These are phyloP conservation scores for Petromus typicus DNA, from an alignment of 2,113 vertebrate species.

Conservation along the genomic window DNA sequence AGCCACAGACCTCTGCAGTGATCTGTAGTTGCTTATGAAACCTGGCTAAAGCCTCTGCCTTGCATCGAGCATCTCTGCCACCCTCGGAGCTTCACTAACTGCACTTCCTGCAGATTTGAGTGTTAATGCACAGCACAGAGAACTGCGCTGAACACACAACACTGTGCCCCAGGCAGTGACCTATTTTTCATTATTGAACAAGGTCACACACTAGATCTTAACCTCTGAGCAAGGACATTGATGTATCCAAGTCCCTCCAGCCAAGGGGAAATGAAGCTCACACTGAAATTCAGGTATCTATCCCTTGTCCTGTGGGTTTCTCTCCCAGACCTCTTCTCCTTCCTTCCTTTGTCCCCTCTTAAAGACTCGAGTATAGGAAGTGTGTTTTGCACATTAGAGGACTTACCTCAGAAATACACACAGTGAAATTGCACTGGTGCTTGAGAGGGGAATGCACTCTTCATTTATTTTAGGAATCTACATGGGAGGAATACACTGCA, in stretches of 20 bases:
- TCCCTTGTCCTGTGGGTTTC: not conserved
- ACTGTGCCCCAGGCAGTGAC: rapidly evolving
- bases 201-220: not conserved
- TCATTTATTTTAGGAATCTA: not conserved
- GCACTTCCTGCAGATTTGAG: not conserved
- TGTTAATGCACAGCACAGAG: not conserved
- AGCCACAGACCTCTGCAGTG: too few relatives aligned
- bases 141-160: too few relatives aligned
- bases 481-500: too few relatives aligned
- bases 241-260: not conserved
- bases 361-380: not conserved
- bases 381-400: not conserved
- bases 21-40: too few relatives aligned
- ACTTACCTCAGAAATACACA: not conserved
- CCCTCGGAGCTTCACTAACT: not conserved
- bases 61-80: too few relatives aligned
- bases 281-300: not conserved
- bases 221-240: not conserved
- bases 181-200: not conserved
- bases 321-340: too few relatives aligned
- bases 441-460: not conserved
- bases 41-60: not conserved
- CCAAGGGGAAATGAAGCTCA: not conserved
- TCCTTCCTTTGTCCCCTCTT: not conserved
- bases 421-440: not conserved